Evolutionary conservation across 2,888 invertebrate genomes (phyloP), one percentile per base, ranked within the genome.

Genomic region (Acleris sparsana): DNA sequence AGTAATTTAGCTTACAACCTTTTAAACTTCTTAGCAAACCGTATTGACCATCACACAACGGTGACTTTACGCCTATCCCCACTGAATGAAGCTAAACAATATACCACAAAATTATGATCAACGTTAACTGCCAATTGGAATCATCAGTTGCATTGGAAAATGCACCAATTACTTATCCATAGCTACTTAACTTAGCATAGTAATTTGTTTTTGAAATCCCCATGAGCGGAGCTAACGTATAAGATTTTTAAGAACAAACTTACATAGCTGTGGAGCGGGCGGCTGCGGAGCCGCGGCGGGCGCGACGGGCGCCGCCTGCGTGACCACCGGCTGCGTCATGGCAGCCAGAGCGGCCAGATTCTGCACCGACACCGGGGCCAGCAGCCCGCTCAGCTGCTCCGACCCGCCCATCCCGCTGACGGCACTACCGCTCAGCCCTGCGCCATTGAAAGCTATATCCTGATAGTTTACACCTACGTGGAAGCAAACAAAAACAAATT

Each of bases 331-430:
- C 75, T 94, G 94, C 72, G 96, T 95, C 94, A 97, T 96, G 56
- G 96, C 96, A 63, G 97, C 97, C 74, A 98, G 93, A 63, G 98
- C 97, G 78, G 98, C 97, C 85, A 98, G 92, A 93, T 97, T 97
- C 94, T 98, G 98, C 93, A 98, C 96, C 79, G 97, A 96, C 90
- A 97, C 96, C 63, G 97, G 96, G 73, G 95, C 95, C 82, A 96
- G 81, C 75, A 98, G 92, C 69, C 97, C 97, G 77, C 97, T 97
- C 81, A 98, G 93, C 90, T 97, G 97, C 87, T 97, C 98, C 93
- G 96, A 96, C 9, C 84, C 83, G 16, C 72, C 71, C 39, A 85
- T 80, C n/a, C 83, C 81, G 69, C 80, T 75, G 29, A 86, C 85
- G 7, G 83, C 82, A 49, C 85, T 82, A 53, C 89, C 89, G 75